Base-by-base conservation (phyloP, 1,140 invertebrate genomes). In the Rhagoletis pomonella region DNA sequence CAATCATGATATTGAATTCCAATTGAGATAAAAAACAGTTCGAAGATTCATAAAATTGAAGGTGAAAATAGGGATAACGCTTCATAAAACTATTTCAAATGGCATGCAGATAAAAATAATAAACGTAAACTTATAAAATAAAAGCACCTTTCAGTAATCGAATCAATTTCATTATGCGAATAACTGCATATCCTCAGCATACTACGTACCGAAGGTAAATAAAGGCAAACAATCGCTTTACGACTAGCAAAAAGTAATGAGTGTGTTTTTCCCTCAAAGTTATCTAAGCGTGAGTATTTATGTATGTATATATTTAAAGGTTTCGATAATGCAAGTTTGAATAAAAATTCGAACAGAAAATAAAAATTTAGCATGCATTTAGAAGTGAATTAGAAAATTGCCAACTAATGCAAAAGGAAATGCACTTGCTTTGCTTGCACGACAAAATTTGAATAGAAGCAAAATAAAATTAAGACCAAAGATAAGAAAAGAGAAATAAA, bases 311-410 rank as follows among this genome's bases (percentile, higher is more conserved):
- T 4, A 42, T 5, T 10, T 12, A 5, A 73, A 73, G 47, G 42
- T 73, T 14, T n/a, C 44, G 39, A 44, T 73, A 73, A 47, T 73
- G 14, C 67, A 73, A 73, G 10, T 73, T 12, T 73, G 67, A 12
- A n/a, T 73, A 47, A 17, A 73, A 73, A 29, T 29, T 14, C 44
- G 39, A 5, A 42, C 39, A 44, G 12, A 14, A 44, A 47, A 73
- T 73, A 73, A 73, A 73, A 73, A 73, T 73, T 73, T 44, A 73
- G 42, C 67, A 73, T 73, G 42, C 42, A 73, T 47, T 73, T 73
- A 73, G 67, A 73, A 73, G 67, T 73, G 42, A 73, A 73, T 81
- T 81, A 81, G 73, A 55, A 81, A 81, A 55, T 81, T 81, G 47
- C 73, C 17, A 81, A 81, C 73, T 55, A 81, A 81, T 81, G 73